A percentile compares a stretch with the other conserved stretches of the same genome.
Evolutionary conservation across 2,113 vertebrate genomes (phyloP).

Genomic region (Damaliscus lunatus): DNA sequence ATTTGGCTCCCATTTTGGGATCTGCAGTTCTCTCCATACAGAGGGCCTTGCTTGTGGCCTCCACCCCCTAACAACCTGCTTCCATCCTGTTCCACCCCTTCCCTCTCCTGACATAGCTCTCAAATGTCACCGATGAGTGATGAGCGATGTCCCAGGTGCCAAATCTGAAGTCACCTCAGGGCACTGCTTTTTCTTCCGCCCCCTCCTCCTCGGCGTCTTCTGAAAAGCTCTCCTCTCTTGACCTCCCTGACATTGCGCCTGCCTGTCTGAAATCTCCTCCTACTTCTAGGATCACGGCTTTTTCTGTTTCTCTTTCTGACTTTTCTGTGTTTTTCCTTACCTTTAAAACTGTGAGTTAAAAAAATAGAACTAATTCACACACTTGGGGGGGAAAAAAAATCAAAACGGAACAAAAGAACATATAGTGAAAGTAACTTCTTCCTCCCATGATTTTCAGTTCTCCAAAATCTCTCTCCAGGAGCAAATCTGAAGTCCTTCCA

Average conservation of each 20-base stretch:
- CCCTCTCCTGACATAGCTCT: neutral
- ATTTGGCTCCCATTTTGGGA: neutral
- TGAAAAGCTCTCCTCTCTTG: neutral
- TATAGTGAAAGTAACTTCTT: neutral
- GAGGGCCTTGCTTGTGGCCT: neutral
- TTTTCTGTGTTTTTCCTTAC: conserved; percentile 14
- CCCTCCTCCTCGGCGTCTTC: conserved; percentile 24
- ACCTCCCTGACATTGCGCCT: neutral
- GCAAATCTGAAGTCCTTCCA: neutral
- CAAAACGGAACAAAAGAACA: neutral
- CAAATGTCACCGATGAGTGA: conserved; percentile 34
- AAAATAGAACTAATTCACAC: neutral
- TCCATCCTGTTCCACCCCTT: neutral
- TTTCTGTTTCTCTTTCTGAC: neutral
- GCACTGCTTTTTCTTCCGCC: neutral
- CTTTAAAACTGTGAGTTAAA: neutral
- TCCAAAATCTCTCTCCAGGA: neutral
- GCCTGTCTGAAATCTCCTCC: neutral
- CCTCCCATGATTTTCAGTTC: neutral
- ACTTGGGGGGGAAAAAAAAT: neutral
- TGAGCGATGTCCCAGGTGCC: neutral
- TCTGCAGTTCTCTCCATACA: no score
- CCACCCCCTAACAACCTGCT: neutral
- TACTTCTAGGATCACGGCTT: neutral
- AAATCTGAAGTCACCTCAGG: conserved; percentile 32